Evolutionary conservation across 2,888 invertebrate species (phyloP).

Genomic region (Athripsodes cinereus): DNA sequence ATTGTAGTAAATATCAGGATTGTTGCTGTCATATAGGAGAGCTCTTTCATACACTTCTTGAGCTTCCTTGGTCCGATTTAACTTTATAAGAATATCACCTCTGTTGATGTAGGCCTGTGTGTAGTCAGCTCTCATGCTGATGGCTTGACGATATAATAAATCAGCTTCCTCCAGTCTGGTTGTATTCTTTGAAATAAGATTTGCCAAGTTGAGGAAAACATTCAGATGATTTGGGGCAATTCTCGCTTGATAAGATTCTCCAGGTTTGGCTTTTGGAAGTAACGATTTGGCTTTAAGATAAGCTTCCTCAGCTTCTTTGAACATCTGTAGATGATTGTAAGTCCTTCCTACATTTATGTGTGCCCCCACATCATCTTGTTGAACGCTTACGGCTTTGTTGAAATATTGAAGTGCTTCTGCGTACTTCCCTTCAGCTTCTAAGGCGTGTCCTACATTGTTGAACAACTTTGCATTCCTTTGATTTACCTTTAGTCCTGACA

Average conservation of each 20-base stretch:
- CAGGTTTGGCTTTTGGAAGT: slow-evolving; percentile 85
- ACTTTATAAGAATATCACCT: slow-evolving; percentile 90
- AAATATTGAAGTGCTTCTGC: slow-evolving; percentile 84
- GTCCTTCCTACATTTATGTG: slow-evolving; percentile 96
- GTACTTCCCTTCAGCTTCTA: slow-evolving; percentile 67
- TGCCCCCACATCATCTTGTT: slow-evolving; percentile 93
- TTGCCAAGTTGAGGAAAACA: slow-evolving; percentile 92
- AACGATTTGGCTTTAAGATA: slow-evolving; percentile 86
- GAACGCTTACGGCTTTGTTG: slow-evolving; percentile 86
- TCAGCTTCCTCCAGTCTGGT: slow-evolving; percentile 92
- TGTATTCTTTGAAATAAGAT: slow-evolving; percentile 87
- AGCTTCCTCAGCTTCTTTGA: slow-evolving; percentile 86
- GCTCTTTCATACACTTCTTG: slow-evolving; percentile 93
- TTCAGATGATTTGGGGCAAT: slow-evolving; percentile 95
- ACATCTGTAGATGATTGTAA: slow-evolving; percentile 84
- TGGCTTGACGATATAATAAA: slow-evolving; percentile 87
- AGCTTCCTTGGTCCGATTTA: slow-evolving; percentile 90
- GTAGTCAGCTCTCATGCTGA: slow-evolving; percentile 95
- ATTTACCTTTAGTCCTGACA: slow-evolving; percentile 82
- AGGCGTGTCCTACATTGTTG: slow-evolving; percentile 94
- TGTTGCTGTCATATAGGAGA: slow-evolving; percentile 84
- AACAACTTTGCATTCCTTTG: slow-evolving; percentile 91
- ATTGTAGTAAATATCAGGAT: slow-evolving; percentile 93
- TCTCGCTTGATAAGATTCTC: slow-evolving; percentile 90
- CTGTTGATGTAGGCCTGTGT: slow-evolving; percentile 95